Conservation (phyloP, 2,888 invertebrate genomes). For the Oasisia sp. region DNA sequence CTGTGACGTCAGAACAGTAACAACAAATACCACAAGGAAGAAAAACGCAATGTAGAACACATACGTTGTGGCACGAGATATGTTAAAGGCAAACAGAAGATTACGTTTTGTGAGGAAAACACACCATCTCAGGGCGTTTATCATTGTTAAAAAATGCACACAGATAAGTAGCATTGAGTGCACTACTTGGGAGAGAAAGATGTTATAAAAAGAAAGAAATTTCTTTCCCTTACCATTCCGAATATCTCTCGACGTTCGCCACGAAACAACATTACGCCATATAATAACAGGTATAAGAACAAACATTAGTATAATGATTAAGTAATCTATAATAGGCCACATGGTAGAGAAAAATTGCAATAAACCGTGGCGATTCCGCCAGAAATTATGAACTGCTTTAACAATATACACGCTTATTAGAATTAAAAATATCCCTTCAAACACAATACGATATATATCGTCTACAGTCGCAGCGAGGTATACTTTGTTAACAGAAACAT, state of each 20-base stretch:
- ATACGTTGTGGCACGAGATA: not conserved
- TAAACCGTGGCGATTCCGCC: not conserved
- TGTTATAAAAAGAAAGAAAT: not conserved
- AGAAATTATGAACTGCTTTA: not conserved
- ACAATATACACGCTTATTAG: not conserved
- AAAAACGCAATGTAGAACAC: not conserved
- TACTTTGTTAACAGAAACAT: not conserved
- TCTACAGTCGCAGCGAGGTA: not conserved
- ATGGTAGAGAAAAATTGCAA: not conserved
- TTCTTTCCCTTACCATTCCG: not conserved
- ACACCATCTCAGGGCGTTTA: not conserved
- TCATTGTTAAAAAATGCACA: not conserved
- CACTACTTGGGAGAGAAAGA: not conserved
- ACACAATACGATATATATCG: not conserved
- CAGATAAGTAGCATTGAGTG: not conserved
- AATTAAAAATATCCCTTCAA: not conserved
- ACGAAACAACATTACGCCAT: not conserved
- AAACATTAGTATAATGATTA: not conserved
- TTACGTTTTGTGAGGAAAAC: not conserved
- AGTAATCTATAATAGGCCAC: not conserved
- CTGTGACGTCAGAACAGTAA: constrained; percentile 3
- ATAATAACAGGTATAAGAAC: not conserved
- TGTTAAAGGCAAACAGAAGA: not conserved
- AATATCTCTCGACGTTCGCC: not conserved
- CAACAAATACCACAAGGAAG: not conserved